These are phyloP conservation scores for Ricordea florida DNA, from an alignment of 92 coral and sea anemone species.

Conservation along the genomic window DNA sequence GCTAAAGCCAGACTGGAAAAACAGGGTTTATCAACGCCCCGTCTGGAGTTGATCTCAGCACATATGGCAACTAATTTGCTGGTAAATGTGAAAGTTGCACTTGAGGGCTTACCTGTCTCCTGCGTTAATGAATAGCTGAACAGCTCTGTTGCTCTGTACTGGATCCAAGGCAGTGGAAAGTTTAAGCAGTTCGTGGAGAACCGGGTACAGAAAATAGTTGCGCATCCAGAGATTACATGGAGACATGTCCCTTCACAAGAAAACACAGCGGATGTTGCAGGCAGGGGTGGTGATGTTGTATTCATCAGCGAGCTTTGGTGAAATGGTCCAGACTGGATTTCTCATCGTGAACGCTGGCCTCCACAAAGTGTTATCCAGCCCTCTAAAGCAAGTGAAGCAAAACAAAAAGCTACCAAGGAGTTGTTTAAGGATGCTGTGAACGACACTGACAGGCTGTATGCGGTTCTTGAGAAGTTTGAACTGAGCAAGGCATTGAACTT, in stretches of 20 bases:
- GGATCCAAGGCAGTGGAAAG: no score
- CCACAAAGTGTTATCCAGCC: constrained; percentile 7
- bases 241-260: constrained; percentile 38
- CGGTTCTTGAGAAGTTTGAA: constrained; percentile 28
- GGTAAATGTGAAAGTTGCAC: no score
- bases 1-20: no score
- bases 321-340: constrained; percentile 13
- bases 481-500: constrained; percentile 25
- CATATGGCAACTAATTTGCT: no score
- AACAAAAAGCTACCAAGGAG: constrained; percentile 15
- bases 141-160: no score
- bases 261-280: constrained; percentile 53
- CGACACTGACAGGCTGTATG: constrained; percentile 5
- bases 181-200: no score
- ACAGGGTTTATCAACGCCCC: no score
- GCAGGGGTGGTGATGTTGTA: constrained; percentile 50
- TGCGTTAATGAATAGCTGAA: no score
- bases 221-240: constrained; percentile 28
- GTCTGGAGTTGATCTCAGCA: no score
- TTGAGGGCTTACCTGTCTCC: no score
- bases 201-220: constrained; percentile 14
- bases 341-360: constrained; percentile 13
- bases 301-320: constrained; percentile 15
- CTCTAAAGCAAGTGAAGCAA: constrained; percentile 22
- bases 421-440: constrained; percentile 19